Conservation (phyloP, 2,113 vertebrate species). For the Lutjanus erythropterus region DNA sequence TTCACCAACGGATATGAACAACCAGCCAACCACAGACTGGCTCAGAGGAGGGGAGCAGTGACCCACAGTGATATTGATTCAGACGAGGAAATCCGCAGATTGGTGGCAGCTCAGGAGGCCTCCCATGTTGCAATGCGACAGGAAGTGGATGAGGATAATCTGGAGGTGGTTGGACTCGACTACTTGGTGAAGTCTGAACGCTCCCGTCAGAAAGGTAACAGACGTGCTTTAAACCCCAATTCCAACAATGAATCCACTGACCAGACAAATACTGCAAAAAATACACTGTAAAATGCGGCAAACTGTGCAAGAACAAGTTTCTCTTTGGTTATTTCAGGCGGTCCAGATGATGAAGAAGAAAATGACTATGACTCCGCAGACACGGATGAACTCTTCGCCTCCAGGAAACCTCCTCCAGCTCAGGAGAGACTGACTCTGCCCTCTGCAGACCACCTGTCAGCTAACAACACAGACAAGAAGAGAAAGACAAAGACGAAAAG, state of each 20-base stretch:
- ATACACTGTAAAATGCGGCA: not conserved
- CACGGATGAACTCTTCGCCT: slow-evolving; percentile 92
- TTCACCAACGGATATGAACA: slow-evolving; percentile 24
- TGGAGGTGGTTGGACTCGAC: slow-evolving; percentile 90
- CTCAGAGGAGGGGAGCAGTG: not conserved
- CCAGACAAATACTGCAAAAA: not conserved
- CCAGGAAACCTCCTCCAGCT: slow-evolving; percentile 58
- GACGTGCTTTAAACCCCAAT: not conserved
- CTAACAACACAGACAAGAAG: slow-evolving; percentile 9
- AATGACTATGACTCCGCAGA: slow-evolving; percentile 89
- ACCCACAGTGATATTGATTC: slow-evolving; percentile 84
- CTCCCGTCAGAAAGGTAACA: slow-evolving; percentile 63
- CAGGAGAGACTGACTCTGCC: not conserved
- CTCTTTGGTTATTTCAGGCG: slow-evolving; percentile 32
- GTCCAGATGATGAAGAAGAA: slow-evolving; percentile 48
- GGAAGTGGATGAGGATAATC: slow-evolving; percentile 54
- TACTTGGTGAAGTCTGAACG: slow-evolving; percentile 81
- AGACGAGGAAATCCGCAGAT: slow-evolving; percentile 86
- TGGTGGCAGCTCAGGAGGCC: slow-evolving; percentile 73
- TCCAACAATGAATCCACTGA: not conserved
- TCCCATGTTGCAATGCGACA: slow-evolving; percentile 50
- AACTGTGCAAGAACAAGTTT: not conserved
- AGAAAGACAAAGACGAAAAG: slow-evolving; percentile 31
- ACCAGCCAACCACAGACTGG: not conserved
- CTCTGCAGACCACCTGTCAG: not conserved